Evolutionary conservation across 1,140 invertebrate species (phyloP).

Genomic region (Microplitis demolitor): DNA sequence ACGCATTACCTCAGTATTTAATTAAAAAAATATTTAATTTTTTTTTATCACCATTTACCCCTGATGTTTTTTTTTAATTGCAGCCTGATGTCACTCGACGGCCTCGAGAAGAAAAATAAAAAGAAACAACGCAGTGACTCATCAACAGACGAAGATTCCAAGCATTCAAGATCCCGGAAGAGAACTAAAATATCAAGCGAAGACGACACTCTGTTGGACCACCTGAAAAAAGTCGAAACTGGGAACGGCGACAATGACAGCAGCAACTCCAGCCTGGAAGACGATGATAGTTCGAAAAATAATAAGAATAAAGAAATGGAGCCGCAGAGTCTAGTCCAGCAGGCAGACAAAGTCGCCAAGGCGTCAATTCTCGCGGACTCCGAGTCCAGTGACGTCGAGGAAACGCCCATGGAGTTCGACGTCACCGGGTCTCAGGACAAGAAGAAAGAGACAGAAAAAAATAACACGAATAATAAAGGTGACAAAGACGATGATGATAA

Average conservation of each 20-base stretch:
- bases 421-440: neutral
- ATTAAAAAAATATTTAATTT: neutral
- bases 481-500: slow-evolving; percentile 16
- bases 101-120: slow-evolving; percentile 25
- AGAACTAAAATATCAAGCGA: neutral
- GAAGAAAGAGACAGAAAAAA: slow-evolving; percentile 21
- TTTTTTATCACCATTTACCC: slow-evolving; percentile 20
- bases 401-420: neutral
- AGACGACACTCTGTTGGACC: neutral
- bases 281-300: neutral
- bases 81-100: slow-evolving; percentile 7
- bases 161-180: neutral
- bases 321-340: neutral
- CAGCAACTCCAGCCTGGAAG: neutral
- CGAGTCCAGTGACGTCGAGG: neutral
- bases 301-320: neutral
- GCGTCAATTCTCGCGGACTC: too few relatives aligned
- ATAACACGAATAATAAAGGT: neutral
- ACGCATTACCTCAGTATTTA: too few relatives aligned
- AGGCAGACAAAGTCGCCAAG: too few relatives aligned
- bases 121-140: neutral
- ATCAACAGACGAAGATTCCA: neutral
- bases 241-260: neutral
- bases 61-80: slow-evolving; percentile 35
- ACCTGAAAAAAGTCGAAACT: neutral